phyloP scores from a whole-genome alignment of 2,888 invertebrate species.

The Sphaerophoria taeniata region DNA sequence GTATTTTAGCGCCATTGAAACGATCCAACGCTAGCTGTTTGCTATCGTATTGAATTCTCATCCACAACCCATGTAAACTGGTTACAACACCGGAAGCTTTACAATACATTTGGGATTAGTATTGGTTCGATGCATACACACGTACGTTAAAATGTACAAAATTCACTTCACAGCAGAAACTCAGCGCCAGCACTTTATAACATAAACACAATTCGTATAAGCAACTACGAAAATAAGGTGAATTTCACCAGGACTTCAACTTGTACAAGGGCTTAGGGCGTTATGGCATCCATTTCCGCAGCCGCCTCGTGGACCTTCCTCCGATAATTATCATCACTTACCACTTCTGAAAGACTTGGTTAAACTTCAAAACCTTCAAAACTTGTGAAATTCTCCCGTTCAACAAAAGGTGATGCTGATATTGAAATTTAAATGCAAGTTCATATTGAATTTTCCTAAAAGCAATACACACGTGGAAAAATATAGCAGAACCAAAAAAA shows the following conservation, averaged over 20 bases:
- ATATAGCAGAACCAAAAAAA: neutral
- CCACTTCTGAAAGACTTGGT: no score
- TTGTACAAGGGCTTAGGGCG: no score
- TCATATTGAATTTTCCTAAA: constrained; percentile 65
- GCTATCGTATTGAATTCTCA: neutral
- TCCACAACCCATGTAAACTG: neutral
- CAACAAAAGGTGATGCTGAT: neutral
- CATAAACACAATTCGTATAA: neutral
- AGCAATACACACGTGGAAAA: constrained; percentile 19
- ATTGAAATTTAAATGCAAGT: constrained; percentile 32
- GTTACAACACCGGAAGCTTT: neutral
- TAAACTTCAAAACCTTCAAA: no score
- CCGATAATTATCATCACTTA: no score
- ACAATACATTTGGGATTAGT: neutral
- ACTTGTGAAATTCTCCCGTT: neutral
- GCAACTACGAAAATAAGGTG: neutral
- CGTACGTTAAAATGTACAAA: neutral
- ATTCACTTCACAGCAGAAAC: neutral
- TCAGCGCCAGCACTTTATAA: neutral
- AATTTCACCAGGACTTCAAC: neutral
- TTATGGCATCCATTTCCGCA: no score
- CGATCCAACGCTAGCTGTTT: neutral
- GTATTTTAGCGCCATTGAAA: neutral
- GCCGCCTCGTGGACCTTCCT: no score
- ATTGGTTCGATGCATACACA: neutral